A percentile compares a stretch with the other conserved stretches of the same genome.
Evolutionary conservation across 2,888 invertebrate species (phyloP).

Genomic region (Lamellibrachia satsuma): DNA sequence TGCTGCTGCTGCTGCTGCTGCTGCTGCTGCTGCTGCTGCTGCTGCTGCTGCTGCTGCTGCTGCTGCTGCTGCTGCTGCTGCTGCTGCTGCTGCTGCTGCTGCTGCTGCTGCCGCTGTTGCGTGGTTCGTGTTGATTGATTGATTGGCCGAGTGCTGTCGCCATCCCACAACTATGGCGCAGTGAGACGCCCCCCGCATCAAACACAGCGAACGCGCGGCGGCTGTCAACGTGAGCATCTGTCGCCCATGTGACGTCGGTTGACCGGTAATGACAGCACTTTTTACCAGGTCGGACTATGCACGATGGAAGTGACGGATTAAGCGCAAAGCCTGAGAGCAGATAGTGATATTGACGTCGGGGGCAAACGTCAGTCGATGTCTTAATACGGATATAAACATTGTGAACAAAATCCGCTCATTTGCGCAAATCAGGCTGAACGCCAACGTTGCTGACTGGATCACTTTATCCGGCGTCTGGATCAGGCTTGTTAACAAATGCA

Average conservation of each 20-base stretch:
- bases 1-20: too few species aligned
- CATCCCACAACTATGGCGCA: too few species aligned
- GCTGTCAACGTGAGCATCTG: background rate
- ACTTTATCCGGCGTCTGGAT: background rate
- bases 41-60: background rate
- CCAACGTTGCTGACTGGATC: background rate
- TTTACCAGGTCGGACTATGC: conserved; percentile 17
- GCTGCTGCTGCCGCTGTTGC: background rate
- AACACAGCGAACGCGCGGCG: background rate
- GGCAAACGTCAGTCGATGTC: conserved; percentile 5
- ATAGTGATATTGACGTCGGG: conserved; percentile 13
- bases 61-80: background rate
- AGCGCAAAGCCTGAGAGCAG: conserved; percentile 6
- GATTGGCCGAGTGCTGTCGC: too few species aligned
- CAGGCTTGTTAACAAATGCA: background rate
- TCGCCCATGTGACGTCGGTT: conserved; percentile 1
- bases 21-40: background rate
- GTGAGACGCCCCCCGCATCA: background rate
- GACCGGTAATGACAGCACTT: conserved; percentile 17
- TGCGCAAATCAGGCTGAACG: background rate
- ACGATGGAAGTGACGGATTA: conserved; percentile 4
- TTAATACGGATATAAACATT: background rate
- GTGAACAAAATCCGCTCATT: background rate
- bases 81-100: background rate
- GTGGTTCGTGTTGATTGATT: too few species aligned